Evolutionary conservation across 1,140 invertebrate species (phyloP).

Genomic region (Penaeus japonicus): DNA sequence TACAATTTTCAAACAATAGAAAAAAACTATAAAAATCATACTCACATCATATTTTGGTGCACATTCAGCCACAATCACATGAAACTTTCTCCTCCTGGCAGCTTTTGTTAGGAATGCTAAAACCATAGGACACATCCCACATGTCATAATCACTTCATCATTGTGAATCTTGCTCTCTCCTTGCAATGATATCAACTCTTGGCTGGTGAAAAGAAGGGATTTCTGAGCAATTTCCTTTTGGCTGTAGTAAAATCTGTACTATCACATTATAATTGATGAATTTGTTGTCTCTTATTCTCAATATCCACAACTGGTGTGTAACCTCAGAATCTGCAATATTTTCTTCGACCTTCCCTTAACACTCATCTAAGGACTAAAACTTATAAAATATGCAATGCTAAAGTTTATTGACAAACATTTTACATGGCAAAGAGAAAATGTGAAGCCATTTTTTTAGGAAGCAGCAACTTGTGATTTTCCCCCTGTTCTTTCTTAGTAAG

Average conservation of each 20-base stretch:
- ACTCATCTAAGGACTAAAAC: no score
- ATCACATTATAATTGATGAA: background rate
- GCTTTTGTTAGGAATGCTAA: constrained; percentile 86
- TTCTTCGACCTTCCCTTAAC: no score
- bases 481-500: no score
- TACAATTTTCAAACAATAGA: no score
- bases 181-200: constrained; percentile 82
- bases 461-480: no score
- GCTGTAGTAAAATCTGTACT: background rate
- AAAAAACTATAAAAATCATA: background rate
- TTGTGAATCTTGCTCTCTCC: constrained; percentile 89
- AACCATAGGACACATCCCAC: constrained; percentile 83
- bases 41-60: constrained; percentile 73
- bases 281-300: no score
- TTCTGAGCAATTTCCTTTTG: background rate
- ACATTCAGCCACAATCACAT: constrained; percentile 87
- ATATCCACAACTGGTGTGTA: background rate
- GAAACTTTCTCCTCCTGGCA: constrained; percentile 76
- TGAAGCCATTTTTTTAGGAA: no score
- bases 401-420: no score
- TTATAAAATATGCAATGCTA: no score
- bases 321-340: no score
- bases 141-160: constrained; percentile 89
- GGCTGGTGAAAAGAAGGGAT: constrained; percentile 66
- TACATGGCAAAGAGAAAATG: no score